Evolutionary conservation across 2,797 vertebrate genomes (phyloP), one percentile per base, ranked within the genome.

Genomic region (Erithacus rubecula): DNA sequence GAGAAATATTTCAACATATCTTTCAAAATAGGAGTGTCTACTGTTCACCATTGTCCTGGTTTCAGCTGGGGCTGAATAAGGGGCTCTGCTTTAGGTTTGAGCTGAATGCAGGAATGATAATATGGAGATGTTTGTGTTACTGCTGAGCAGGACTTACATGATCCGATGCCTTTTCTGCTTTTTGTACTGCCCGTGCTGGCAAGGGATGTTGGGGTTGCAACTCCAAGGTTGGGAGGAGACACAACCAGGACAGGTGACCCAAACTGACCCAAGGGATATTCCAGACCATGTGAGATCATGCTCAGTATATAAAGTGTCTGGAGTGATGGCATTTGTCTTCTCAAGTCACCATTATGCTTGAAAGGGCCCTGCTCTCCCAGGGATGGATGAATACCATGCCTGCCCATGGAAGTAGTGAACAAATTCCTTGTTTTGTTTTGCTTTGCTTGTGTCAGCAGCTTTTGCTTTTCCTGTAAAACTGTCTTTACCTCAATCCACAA

Each of bases 131-230:
- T 4, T 32, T 58, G 27, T 27, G 15, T 44, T 37, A 8, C 19
- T 44, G 37, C 22, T 51, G 32, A 75, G 44, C 27, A 75, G 53
- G 27, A 20, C 29, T 75, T 59, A 51, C 8, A 43, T 67, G 27
- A 51, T 18, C 44, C 37, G 23, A 75, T 4, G 37, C 8, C 22
- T 43, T 22, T 62, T 65, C 44, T 75, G 21, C 14, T 27, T 75
- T 58, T 36, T 58, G 44, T 29, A 43, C 36, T 49, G 51, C 16
- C 16, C 0, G 0, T 2, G 4, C 26, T 75, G 22, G 22, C 14
- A 32, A 75, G 22, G 43, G 75, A 84, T 43, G 11, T 4, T 41
- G 10, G 44, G 60, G 27, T 5, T 43, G 2, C 46, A 9, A 44
- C 43, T 44, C 43, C 43, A 19, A 60, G 39, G 7, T 0, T 68